Percentiles rank a stretch among this genome's conserved stretches.
Evolutionary conservation across 2,797 vertebrate species (phyloP).

Genomic region (Geotrypetes seraphini): DNA sequence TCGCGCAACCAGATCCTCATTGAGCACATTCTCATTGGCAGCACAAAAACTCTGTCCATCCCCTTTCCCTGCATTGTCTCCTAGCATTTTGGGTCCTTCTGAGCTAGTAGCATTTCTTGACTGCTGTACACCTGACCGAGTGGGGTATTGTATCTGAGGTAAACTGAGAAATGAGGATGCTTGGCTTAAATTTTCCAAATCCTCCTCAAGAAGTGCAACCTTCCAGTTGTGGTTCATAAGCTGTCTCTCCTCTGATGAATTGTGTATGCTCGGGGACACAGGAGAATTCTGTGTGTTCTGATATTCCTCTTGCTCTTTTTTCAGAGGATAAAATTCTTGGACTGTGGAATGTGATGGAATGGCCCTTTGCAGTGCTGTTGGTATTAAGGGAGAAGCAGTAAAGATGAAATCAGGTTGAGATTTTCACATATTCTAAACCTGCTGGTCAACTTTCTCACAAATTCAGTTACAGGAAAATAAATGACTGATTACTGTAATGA

Average conservation of each 20-base stretch:
- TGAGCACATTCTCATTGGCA: slow-evolving; percentile 14
- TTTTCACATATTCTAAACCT: too few relatives aligned
- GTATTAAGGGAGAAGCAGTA: slow-evolving; percentile 1
- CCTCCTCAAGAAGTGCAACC: slow-evolving; percentile 23
- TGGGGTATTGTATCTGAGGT: slow-evolving; percentile 8
- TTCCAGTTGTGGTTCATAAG: slow-evolving; percentile 21
- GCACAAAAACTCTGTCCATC: slow-evolving; percentile 6
- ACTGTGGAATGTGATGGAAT: slow-evolving; percentile 23
- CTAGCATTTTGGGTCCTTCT: background rate
- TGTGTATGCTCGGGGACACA: slow-evolving; percentile 12
- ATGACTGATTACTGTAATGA: too few relatives aligned
- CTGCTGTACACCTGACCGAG: background rate
- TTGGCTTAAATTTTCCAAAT: slow-evolving; percentile 19
- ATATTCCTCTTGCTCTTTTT: too few relatives aligned
- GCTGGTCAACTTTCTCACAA: too few relatives aligned
- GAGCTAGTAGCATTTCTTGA: background rate
- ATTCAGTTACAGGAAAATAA: too few relatives aligned
- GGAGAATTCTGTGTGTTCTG: too few relatives aligned
- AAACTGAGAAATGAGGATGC: slow-evolving; percentile 32
- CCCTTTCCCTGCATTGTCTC: background rate
- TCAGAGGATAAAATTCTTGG: slow-evolving; percentile 18
- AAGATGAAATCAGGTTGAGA: background rate
- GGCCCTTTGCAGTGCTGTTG: slow-evolving; percentile 18
- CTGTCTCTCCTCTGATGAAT: slow-evolving; percentile 15
- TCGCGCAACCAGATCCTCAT: slow-evolving; percentile 50